A percentile compares a stretch with the other conserved stretches of the same genome.
Conservation (phyloP, 2,888 invertebrate species). For the Pinctada fucata region DNA sequence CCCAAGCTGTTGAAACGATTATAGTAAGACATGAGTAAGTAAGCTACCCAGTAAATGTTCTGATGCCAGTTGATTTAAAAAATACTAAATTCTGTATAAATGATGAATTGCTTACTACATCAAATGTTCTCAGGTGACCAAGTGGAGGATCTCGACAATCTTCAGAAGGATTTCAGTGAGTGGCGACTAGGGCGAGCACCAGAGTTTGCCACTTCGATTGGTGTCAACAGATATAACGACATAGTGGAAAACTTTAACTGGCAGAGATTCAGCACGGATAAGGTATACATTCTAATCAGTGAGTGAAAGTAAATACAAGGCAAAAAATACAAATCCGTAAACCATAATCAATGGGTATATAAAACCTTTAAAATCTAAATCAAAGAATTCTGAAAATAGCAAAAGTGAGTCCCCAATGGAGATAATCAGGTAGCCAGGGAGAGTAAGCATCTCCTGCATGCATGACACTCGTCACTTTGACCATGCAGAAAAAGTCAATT, state of each 20-base stretch:
- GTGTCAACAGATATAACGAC: constrained; percentile 61
- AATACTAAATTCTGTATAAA: no score
- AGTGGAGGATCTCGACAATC: constrained; percentile 1
- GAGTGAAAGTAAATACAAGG: neutral
- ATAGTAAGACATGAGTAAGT: no score
- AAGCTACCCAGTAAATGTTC: no score
- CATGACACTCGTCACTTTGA: no score
- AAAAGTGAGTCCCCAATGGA: no score
- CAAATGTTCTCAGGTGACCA: neutral
- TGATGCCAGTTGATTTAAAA: no score
- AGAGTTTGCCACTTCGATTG: constrained; percentile 56
- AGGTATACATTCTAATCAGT: constrained; percentile 40
- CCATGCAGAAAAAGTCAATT: no score
- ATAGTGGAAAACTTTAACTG: constrained; percentile 53
- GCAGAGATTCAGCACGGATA: constrained; percentile 42
- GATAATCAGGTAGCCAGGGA: neutral
- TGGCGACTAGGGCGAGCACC: constrained; percentile 60
- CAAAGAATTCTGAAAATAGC: neutral
- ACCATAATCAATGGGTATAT: no score
- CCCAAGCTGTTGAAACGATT: no score
- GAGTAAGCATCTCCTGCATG: neutral
- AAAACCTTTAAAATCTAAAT: no score
- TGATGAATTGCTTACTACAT: no score
- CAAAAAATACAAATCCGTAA: no score
- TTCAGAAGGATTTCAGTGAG: constrained; percentile 52